These are phyloP conservation scores for Gymnorhina tibicen DNA, from an alignment of 2,113 vertebrate genomes.

Conservation along the genomic window DNA sequence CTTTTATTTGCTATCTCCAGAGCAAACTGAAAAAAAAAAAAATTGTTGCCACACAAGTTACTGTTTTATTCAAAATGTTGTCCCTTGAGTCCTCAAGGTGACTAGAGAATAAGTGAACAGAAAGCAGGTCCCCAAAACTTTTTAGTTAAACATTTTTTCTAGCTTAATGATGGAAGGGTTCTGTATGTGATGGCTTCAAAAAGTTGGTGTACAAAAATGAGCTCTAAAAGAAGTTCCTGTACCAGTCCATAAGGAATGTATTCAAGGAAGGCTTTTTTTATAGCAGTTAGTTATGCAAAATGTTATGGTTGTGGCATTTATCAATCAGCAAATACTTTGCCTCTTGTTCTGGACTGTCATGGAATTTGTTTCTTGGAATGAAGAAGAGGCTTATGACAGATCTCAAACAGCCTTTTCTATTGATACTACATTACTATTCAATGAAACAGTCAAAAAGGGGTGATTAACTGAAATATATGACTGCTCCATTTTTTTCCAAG, in stretches of 20 bases:
- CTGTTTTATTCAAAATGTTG: conserved; percentile 8
- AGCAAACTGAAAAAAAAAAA: neutral
- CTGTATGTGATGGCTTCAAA: neutral
- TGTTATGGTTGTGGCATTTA: neutral
- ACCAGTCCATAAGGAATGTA: neutral
- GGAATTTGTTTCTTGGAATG: neutral
- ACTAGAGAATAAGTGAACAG: neutral
- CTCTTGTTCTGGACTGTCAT: neutral
- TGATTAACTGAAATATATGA: neutral
- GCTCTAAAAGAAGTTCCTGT: neutral
- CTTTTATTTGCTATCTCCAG: neutral
- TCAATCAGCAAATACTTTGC: neutral
- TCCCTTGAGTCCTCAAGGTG: neutral
- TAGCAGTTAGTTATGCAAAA: neutral
- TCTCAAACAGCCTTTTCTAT: neutral
- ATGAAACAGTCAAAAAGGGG: neutral
- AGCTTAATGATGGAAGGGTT: neutral
- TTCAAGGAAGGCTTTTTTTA: neutral
- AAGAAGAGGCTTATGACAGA: neutral
- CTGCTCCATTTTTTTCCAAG: neutral
- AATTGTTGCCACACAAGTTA: neutral
- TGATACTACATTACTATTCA: neutral
- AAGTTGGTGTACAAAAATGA: neutral
- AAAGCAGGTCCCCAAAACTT: neutral
- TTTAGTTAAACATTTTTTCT: conserved; percentile 5